phyloP scores from a whole-genome alignment of 1,140 invertebrate species.

The Holotrichia oblita region DNA sequence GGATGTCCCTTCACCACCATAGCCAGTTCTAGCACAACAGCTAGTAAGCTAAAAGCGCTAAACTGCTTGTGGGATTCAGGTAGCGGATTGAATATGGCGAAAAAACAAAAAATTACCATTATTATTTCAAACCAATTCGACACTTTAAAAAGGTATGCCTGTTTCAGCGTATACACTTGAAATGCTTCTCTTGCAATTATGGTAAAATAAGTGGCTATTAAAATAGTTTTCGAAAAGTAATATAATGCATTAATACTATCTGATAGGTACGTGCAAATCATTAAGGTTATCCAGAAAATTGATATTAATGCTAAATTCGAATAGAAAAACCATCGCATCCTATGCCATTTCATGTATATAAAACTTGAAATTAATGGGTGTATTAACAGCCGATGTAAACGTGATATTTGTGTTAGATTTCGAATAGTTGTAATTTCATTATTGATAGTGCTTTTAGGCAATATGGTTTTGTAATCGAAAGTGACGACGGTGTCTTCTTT shows the following conservation, averaged over 20 bases:
- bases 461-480: neutral
- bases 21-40: conserved; percentile 79
- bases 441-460: neutral
- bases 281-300: neutral
- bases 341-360: conserved; percentile 26
- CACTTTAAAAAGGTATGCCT: neutral
- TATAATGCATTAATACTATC: neutral
- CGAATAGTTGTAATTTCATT: neutral
- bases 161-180: neutral
- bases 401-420: neutral
- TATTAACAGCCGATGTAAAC: neutral
- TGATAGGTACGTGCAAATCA: neutral
- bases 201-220: neutral
- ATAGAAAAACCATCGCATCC: conserved; percentile 15
- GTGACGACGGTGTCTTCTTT: neutral
- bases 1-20: conserved; percentile 80
- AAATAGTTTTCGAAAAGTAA: neutral
- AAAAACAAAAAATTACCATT: conserved; percentile 2
- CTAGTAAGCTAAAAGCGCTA: conserved; percentile 73
- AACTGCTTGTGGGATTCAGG: conserved; percentile 60
- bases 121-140: conserved; percentile 18
- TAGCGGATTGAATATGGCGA: neutral
- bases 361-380: conserved; percentile 35
- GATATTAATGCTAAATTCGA: conserved; percentile 9
- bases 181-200: neutral